Base-by-base conservation (phyloP, 2,113 vertebrate genomes). In the Azemiops feae region DNA sequence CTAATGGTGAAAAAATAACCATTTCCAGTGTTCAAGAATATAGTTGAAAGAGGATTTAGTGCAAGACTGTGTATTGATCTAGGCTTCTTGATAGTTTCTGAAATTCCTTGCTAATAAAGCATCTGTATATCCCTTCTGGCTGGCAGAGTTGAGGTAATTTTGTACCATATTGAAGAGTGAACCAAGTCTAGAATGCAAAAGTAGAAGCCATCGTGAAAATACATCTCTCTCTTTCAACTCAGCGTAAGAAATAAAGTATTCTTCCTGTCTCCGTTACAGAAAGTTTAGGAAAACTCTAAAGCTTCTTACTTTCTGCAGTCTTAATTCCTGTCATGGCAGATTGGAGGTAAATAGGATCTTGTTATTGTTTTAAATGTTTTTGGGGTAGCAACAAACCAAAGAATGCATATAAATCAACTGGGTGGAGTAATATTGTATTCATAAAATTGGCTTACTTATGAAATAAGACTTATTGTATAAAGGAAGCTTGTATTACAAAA, bases 11-110 rank as follows among this genome's bases (percentile, higher is more conserved):
- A 95, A 94, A 81, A 93, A 88, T 93, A 91, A 94, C 57, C 91
- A 93, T 95, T 81, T 93, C 54, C 92, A 91, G 54, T 93, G 45
- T 91, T 89, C 95, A 92, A 74, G 89, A 55, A 55, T 89, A 54
- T 89, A 95, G 89, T 88, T 92, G 58, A 87, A 94, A 85, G 94
- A 94, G 87, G 88, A 93, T 92, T 93, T 95, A 88, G 91, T 95
- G 91, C 94, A 95, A 95, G 94, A 96, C 93, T 94, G 45, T 95
- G 91, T 95, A 94, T 91, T 94, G 94, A 95, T 96, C 92, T 95
- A 57, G 88, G 92, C 81, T 93, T 94, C 94, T 96, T 95, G 92
- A 90, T 90, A 55, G 92, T 92, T 95, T 94, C 91, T 94, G 89
- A 93, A 92, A 91, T 64, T 93, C 85, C 47, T 74, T 93, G 20